Percentiles rank a stretch among this genome's conserved stretches.
These are phyloP conservation scores for Syrista parreyssii DNA, from an alignment of 2,888 invertebrate species.

Conservation along the genomic window DNA sequence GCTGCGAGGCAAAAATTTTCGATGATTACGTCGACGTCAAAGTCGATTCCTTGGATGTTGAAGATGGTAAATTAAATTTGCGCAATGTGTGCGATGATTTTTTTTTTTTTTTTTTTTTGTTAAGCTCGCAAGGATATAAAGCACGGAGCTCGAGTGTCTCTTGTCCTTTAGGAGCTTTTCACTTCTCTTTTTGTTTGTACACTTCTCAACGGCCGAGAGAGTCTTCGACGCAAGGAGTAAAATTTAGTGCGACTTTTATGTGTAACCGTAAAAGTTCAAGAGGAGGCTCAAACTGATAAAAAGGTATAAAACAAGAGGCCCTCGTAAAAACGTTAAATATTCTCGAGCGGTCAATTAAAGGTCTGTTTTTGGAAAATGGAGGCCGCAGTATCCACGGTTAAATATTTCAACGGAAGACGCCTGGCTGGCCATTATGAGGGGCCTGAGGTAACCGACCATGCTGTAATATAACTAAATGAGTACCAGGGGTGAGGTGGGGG, in stretches of 20 bases:
- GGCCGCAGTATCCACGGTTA: not conserved
- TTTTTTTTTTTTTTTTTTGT: too few species aligned
- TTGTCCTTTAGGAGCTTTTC: too few species aligned
- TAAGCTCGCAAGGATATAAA: too few species aligned
- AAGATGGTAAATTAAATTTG: too few species aligned
- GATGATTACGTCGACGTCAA: too few species aligned
- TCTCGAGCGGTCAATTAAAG: not conserved
- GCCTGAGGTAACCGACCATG: conserved; percentile 3
- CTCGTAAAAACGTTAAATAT: conserved; percentile 1
- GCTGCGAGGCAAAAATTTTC: too few species aligned
- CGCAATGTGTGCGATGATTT: too few species aligned
- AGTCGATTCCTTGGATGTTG: too few species aligned
- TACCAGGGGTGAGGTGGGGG: not conserved
- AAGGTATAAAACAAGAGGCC: not conserved
- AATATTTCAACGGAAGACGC: conserved; percentile 4
- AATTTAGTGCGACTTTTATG: not conserved
- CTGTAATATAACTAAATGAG: conserved; percentile 8
- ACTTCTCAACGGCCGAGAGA: not conserved
- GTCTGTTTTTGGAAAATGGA: not conserved
- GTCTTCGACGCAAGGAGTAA: not conserved
- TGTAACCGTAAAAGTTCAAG: not conserved
- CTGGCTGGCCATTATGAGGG: not conserved
- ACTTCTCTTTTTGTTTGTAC: not conserved
- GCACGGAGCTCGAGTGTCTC: too few species aligned
- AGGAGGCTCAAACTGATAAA: not conserved